A percentile compares a stretch with the other conserved stretches of the same genome.
Evolutionary conservation across 2,888 invertebrate species (phyloP).

Genomic region (Drosophila siamana): DNA sequence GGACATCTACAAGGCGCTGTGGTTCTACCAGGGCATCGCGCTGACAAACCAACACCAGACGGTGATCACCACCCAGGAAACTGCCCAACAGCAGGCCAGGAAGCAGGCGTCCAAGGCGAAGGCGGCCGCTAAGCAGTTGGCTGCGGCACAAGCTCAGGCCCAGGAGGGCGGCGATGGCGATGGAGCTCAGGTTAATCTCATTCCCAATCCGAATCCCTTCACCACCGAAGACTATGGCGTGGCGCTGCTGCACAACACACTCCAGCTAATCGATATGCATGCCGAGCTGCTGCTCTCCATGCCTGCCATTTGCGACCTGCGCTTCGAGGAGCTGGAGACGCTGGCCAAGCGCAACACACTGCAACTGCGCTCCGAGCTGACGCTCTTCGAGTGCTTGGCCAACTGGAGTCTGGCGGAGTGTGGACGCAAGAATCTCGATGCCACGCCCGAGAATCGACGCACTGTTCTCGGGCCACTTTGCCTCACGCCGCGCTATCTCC

Average conservation of each 20-base stretch:
- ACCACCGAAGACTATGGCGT: slow-evolving; percentile 85
- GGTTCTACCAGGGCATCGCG: slow-evolving; percentile 85
- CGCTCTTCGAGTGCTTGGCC: slow-evolving; percentile 84
- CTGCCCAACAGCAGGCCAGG: slow-evolving; percentile 58
- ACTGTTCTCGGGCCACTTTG: slow-evolving; percentile 84
- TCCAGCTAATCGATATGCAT: slow-evolving; percentile 85
- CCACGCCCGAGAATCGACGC: slow-evolving; percentile 84
- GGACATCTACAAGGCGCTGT: slow-evolving; percentile 84
- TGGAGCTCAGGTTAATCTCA: slow-evolving; percentile 58
- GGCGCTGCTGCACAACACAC: slow-evolving; percentile 84
- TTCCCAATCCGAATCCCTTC: slow-evolving; percentile 83
- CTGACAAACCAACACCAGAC: slow-evolving; percentile 81
- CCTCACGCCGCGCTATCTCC: slow-evolving; percentile 83
- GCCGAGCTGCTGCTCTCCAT: slow-evolving; percentile 83
- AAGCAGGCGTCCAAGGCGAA: slow-evolving; percentile 69
- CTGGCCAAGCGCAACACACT: slow-evolving; percentile 84
- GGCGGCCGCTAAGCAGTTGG: slow-evolving; percentile 58
- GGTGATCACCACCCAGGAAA: slow-evolving; percentile 78
- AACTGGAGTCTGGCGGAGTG: slow-evolving; percentile 85
- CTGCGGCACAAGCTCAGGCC: slow-evolving; percentile 57
- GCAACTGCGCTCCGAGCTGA: slow-evolving; percentile 83
- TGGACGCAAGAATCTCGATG: slow-evolving; percentile 82
- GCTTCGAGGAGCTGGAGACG: slow-evolving; percentile 85
- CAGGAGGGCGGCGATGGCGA: slow-evolving; percentile 54
- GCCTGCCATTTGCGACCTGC: slow-evolving; percentile 81